Evolutionary conservation across 2,113 vertebrate genomes (phyloP), one percentile per base, ranked within the genome.

Genomic region (Perca flavescens): DNA sequence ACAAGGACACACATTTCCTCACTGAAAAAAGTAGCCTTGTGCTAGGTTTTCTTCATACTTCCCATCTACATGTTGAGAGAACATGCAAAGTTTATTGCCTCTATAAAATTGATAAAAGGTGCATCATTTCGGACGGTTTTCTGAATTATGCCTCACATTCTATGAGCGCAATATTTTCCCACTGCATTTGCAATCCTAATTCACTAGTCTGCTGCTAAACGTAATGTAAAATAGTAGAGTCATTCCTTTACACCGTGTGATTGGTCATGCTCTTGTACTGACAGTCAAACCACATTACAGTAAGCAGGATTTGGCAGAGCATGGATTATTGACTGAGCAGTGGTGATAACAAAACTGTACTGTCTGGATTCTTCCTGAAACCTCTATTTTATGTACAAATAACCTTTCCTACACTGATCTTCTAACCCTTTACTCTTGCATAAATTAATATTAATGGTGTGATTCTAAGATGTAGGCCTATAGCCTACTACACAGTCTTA

Each of bases 251-350:
- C 28, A 72, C 46, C n/a, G 66, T 67, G 17, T 66, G 49, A 86
- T 83, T 78, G 74, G 63, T 80, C 74, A 62, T 47, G 43, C 25
- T 49, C 49, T 11, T 43, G 76, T 64, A 65, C 68, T 54, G 70
- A 60, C 21, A 52, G 69, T 61, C 28, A 71, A 50, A 79, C 54
- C 83, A 58, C 77, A 86, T 74, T 86, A 34, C 34, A 34, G 34
- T 34, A 79, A 58, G 2, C 40, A 75, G 65, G 10, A 14, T 79
- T 79, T 78, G 62, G 69, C 69, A 4, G 17, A 75, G 80, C 69
- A 43, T 15, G 36, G 75, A 91, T 84, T 82, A 76, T 52, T 62
- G 53, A 77, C 43, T 74, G 47, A 72, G 50, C 49, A 57, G 17
- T 10, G 28, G 40, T 40, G 53, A 82, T 54, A 50, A 71, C 69